These are phyloP conservation scores for Nannobrachium achirus DNA, from an alignment of 2,113 vertebrate species.

Conservation along the genomic window DNA sequence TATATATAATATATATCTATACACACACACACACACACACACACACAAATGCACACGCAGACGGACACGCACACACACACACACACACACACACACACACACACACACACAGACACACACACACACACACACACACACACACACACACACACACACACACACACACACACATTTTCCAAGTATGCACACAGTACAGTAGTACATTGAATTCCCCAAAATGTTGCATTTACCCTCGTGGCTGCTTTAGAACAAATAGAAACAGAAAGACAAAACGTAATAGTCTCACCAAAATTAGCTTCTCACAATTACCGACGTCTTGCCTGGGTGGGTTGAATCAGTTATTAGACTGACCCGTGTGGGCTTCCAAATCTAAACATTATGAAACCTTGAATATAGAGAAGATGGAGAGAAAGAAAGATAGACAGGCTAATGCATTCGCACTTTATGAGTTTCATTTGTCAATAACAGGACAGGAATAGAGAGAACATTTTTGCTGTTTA, in stretches of 20 bases:
- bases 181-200: constrained; percentile 23
- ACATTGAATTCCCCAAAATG: constrained; percentile 1
- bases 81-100: constrained; percentile 17
- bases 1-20: too few species aligned
- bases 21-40: constrained; percentile 21
- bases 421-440: constrained; percentile 80
- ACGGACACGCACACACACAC: constrained; percentile 12
- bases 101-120: constrained; percentile 23
- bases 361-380: constrained; percentile 49
- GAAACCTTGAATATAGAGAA: constrained; percentile 38
- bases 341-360: constrained; percentile 6
- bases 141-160: constrained; percentile 28
- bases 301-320: not conserved
- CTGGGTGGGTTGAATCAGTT: not conserved
- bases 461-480: constrained; percentile 54
- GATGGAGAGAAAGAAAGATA: too few species aligned
- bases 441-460: constrained; percentile 82
- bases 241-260: constrained; percentile 38
- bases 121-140: constrained; percentile 18
- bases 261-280: constrained; percentile 18
- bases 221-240: constrained; percentile 44
- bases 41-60: constrained; percentile 26
- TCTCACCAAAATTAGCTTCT: constrained; percentile 40
- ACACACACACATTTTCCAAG: constrained; percentile 12
- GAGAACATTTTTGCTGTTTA: constrained; percentile 73